phyloP scores from a whole-genome alignment of 2,888 invertebrate species.

The Tinea pellionella region DNA sequence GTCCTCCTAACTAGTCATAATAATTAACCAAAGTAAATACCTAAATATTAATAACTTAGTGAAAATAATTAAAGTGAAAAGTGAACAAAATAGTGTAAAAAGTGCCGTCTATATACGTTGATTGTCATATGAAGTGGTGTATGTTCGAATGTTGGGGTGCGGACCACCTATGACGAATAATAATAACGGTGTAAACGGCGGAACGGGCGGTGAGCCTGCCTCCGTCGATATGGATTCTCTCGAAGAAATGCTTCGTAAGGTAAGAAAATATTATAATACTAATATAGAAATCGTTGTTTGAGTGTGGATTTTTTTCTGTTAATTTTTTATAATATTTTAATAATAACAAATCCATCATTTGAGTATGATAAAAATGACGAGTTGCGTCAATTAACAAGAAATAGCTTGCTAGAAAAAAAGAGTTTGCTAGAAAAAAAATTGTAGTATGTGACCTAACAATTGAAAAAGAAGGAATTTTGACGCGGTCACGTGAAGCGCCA shows the following conservation, averaged over 20 bases:
- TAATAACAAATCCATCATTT: too few species aligned
- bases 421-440: too few species aligned
- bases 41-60: too few species aligned
- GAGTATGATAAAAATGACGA: too few species aligned
- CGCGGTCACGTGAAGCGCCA: too few species aligned
- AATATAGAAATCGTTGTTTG: too few species aligned
- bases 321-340: too few species aligned
- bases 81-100: not conserved
- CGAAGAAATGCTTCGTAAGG: conserved; percentile 84
- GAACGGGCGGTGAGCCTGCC: conserved; percentile 72
- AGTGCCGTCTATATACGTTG: not conserved
- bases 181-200: conserved; percentile 71
- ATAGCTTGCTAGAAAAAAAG: too few species aligned
- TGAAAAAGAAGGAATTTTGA: too few species aligned
- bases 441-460: too few species aligned
- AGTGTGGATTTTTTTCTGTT: too few species aligned
- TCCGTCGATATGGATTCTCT: conserved; percentile 79
- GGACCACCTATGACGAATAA: conserved; percentile 71
- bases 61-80: not conserved
- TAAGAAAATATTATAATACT: conserved; percentile 36
- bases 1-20: not conserved
- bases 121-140: conserved; percentile 15
- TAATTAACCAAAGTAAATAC: not conserved
- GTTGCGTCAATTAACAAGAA: too few species aligned
- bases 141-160: conserved; percentile 28